Conservation (phyloP, 2,888 invertebrate species). For the Hypolimnas misippus region DNA sequence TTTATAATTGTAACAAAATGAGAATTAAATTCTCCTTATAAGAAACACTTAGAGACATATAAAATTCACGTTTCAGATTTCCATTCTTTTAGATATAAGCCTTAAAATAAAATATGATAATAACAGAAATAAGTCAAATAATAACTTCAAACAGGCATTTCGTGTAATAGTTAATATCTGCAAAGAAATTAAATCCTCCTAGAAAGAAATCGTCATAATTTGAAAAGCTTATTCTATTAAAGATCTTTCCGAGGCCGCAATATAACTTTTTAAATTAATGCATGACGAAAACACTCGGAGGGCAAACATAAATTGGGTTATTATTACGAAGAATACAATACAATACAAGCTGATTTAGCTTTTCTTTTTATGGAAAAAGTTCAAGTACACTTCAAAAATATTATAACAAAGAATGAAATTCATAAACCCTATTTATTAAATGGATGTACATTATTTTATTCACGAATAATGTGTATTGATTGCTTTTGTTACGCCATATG, state of each 20-base stretch:
- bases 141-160: slow-evolving; percentile 36
- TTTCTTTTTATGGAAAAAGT: slow-evolving; percentile 33
- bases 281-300: slow-evolving; percentile 60
- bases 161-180: slow-evolving; percentile 8
- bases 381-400: slow-evolving; percentile 4
- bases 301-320: slow-evolving; percentile 47
- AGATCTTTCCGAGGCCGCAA: slow-evolving; percentile 55
- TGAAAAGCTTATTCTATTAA: slow-evolving; percentile 43
- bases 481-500: neutral
- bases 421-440: neutral
- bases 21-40: neutral
- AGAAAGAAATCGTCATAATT: slow-evolving; percentile 34
- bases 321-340: slow-evolving; percentile 42
- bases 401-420: slow-evolving; percentile 3
- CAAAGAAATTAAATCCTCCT: slow-evolving; percentile 28
- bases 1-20: no score
- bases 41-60: neutral
- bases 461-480: neutral
- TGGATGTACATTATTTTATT: neutral
- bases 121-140: slow-evolving; percentile 4
- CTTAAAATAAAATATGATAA: neutral
- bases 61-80: slow-evolving; percentile 8
- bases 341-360: slow-evolving; percentile 38
- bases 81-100: neutral
- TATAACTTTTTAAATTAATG: slow-evolving; percentile 78